Evolutionary conservation across 2,888 invertebrate species (phyloP), one percentile per base, ranked within the genome.

Genomic region (Octodonta nipae): DNA sequence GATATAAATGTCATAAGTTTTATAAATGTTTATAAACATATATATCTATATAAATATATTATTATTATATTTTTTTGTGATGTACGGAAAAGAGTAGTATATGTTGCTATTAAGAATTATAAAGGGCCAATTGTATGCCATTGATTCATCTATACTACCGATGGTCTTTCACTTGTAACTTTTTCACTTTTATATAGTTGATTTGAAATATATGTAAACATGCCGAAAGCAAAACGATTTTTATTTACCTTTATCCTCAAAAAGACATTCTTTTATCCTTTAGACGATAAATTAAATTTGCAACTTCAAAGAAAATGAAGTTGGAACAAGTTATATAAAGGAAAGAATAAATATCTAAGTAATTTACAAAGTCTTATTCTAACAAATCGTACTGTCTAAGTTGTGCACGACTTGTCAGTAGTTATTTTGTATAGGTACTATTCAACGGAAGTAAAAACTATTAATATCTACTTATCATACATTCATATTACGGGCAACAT

Each of bases 121-220:
- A 38, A 32, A 35, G 38, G 31, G 38, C 33, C 32, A 34, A 33
- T 35, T 37, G 28, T 39, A 40, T 45, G 49, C 56, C 58, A 55
- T 58, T 57, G 57, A 53, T 56, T 52, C 56, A 42, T 58, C 51
- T 58, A 51, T 56, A 52, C 61, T 60, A 59, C 61, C 60, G 44
- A 56, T 47, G 48, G 60, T 60, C 59, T 61, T 60, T 60, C 60
- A 59, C 48, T 41, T 54, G 56, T 55, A 59, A 58, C 58, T 60
- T 61, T 61, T 61, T 56, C 60, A 61, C 60, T 60, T 61, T 61
- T 61, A 60, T 61, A 61, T 56, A 60, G 55, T 56, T 58, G 55
- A 56, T 52, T 56, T 55, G 47, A 55, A 61, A 60, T 61, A 59
- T 58, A 60, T 60, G 60, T 61, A 60, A 58, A 60, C 58, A 58